These are phyloP conservation scores for Amblyteles armatorius DNA, from an alignment of 2,888 invertebrate species.

Conservation along the genomic window DNA sequence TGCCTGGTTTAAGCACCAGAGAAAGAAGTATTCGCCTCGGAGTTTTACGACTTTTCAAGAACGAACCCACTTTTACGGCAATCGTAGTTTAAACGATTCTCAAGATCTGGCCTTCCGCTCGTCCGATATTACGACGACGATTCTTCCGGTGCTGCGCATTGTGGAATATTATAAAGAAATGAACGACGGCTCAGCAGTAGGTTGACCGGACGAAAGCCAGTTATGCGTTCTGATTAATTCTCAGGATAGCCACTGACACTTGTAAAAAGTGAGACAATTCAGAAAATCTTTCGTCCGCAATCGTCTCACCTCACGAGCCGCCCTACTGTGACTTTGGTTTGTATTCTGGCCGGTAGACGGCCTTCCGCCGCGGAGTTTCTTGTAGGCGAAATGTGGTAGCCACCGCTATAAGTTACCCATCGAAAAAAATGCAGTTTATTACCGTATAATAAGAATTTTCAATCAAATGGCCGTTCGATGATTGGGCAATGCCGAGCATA, in stretches of 20 bases:
- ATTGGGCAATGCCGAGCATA: constrained; percentile 18
- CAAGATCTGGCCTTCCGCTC: constrained; percentile 1
- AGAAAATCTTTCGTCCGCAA: not conserved
- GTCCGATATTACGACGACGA: constrained; percentile 24
- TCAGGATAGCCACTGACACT: constrained; percentile 8
- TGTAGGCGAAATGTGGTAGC: not conserved
- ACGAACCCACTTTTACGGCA: constrained; percentile 33
- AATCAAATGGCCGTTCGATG: constrained; percentile 45
- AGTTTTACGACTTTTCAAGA: constrained; percentile 41
- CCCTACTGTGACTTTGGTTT: not conserved
- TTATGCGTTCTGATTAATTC: constrained; percentile 16
- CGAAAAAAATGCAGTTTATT: constrained; percentile 15
- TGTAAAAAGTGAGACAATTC: not conserved
- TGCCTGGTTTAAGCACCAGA: not conserved
- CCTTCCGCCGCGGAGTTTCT: not conserved
- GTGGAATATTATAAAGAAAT: constrained; percentile 27
- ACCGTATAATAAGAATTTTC: constrained; percentile 49
- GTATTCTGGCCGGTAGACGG: not conserved
- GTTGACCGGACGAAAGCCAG: not conserved
- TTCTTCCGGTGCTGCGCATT: constrained; percentile 19
- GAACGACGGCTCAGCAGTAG: constrained; percentile 34
- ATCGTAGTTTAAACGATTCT: constrained; percentile 36
- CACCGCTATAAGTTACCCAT: not conserved
- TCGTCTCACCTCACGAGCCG: not conserved
- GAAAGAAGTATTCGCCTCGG: not conserved